Evolutionary conservation across 2,888 invertebrate species (phyloP).

Genomic region (Steinernema carpocapsae): DNA sequence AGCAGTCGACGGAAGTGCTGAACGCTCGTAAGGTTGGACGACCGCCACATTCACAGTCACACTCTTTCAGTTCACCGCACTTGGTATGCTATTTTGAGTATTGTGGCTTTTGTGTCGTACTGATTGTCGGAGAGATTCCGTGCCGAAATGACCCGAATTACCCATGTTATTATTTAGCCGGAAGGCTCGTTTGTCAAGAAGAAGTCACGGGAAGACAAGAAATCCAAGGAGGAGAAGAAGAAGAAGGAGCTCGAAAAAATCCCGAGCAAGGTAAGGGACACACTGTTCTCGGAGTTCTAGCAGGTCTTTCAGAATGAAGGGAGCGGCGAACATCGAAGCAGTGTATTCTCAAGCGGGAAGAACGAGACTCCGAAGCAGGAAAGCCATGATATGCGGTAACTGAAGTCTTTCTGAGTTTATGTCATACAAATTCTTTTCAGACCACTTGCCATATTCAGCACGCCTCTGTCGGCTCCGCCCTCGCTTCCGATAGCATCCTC

Average conservation of each 20-base stretch:
- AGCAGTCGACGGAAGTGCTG: neutral
- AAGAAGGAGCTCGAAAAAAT: neutral
- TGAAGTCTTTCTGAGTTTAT: no score
- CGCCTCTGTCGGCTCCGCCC: neutral
- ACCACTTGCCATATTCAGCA: neutral
- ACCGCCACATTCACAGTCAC: slow-evolving; percentile 19
- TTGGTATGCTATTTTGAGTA: slow-evolving; percentile 9
- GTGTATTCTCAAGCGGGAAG: no score
- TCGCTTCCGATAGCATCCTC: neutral
- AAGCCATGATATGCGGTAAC: neutral
- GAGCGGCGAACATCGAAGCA: no score
- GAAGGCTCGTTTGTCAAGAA: neutral
- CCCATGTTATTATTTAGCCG: neutral
- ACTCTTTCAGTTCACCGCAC: slow-evolving; percentile 20
- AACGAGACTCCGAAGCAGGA: neutral
- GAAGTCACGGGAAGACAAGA: slow-evolving; percentile 18
- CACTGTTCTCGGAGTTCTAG: no score
- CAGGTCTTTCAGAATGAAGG: no score
- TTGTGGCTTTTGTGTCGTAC: neutral
- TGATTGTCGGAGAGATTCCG: neutral
- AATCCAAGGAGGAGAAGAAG: neutral
- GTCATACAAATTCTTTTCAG: neutral
- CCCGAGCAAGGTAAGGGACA: neutral
- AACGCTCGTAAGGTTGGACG: neutral
- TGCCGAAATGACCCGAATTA: no score